phyloP scores from a whole-genome alignment of 2,888 invertebrate genomes.

The Harmothoe impar region DNA sequence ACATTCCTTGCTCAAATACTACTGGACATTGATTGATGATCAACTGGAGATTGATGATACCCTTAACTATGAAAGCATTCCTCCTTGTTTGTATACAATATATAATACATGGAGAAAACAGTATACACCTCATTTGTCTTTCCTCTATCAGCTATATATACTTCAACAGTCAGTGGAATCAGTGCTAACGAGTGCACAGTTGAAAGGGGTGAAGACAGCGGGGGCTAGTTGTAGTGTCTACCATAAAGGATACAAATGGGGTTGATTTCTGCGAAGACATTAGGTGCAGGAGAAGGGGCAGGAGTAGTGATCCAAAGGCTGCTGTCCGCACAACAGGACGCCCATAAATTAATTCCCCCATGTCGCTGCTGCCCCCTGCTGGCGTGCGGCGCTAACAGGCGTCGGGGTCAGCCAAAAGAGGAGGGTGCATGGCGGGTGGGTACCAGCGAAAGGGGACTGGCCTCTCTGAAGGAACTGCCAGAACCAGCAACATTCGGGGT shows the following conservation, averaged over 20 bases:
- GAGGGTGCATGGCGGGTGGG: slow-evolving; percentile 18
- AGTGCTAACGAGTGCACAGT: neutral
- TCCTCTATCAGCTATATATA: too few relatives aligned
- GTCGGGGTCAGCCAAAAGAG: slow-evolving; percentile 4
- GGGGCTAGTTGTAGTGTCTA: neutral
- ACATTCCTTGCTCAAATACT: too few relatives aligned
- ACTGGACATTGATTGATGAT: too few relatives aligned
- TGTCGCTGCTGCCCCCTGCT: neutral
- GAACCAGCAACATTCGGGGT: neutral
- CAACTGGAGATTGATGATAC: too few relatives aligned
- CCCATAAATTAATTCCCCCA: slow-evolving; percentile 10
- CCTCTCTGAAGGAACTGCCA: neutral
- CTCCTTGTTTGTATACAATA: too few relatives aligned
- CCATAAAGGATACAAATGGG: slow-evolving; percentile 24
- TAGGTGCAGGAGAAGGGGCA: neutral
- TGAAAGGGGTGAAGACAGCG: neutral
- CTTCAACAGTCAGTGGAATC: too few relatives aligned
- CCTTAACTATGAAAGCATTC: too few relatives aligned
- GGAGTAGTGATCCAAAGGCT: neutral
- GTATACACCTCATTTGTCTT: too few relatives aligned
- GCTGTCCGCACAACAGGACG: neutral
- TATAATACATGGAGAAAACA: too few relatives aligned
- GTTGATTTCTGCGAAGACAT: slow-evolving; percentile 5
- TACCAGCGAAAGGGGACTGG: neutral
- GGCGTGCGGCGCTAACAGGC: slow-evolving; percentile 6